Base-by-base conservation (phyloP, 2,113 vertebrate species). In the Oncorhynchus keta region DNA sequence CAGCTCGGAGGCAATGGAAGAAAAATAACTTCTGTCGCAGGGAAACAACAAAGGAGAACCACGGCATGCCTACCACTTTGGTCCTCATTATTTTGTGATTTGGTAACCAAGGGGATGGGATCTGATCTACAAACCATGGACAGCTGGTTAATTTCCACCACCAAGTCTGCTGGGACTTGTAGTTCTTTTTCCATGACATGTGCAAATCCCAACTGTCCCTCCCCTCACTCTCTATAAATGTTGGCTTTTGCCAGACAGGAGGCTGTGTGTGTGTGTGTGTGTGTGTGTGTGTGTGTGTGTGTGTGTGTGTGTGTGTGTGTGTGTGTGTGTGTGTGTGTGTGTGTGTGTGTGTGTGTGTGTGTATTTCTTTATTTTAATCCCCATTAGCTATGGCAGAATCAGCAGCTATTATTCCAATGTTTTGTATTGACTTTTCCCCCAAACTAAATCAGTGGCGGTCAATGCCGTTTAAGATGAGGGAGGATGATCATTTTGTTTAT, bases 61-160 rank as follows among this genome's bases (percentile, higher is more conserved):
- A 87, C 87, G 85, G 87, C 81, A 87, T 85, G 90, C 91, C 88
- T 87, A 76, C 87, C 90, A 91, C 90, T 89, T 91, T 92, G 91
- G 87, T 93, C 92, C 92, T 94, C 93, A 92, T 94, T 95, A 94
- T 93, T 92, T 87, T 92, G 81, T 92, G 91, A 92, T 93, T 93
- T 94, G 87, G 87, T 93, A 94, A 93, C 92, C 90, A 88, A 94
- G 89, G 92, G 87, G 84, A 91, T 92, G 92, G 90, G 90, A 93
- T 93, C 90, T 93, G 93, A 94, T 94, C 92, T 93, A 93, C 92
- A 94, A 94, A 93, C 93, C 83, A 85, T 82, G 90, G 94, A 93
- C 94, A 95, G 93, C 94, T 95, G 94, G 94, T 94, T 93, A 88
- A 91, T 93, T 93, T 94, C 89, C 90, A 94, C 92, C 81, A 84